These are phyloP conservation scores for Glaucopsyche alexis DNA, from an alignment of 2,888 invertebrate genomes.

Conservation along the genomic window DNA sequence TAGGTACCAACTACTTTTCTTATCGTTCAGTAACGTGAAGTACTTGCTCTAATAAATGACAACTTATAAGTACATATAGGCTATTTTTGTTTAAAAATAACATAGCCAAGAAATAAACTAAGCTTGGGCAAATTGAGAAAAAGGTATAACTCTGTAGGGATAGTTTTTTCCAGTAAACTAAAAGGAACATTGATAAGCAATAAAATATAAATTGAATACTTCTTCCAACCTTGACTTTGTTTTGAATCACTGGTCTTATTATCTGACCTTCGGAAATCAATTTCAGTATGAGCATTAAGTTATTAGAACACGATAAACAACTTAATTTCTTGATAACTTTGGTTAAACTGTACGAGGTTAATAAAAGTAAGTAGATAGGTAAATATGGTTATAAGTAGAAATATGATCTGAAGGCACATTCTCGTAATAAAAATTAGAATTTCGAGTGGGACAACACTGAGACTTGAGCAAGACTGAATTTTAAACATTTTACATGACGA, in stretches of 20 bases:
- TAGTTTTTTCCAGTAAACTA: neutral
- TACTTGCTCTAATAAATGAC: too few relatives aligned
- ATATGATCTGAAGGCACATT: too few relatives aligned
- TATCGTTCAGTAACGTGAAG: too few relatives aligned
- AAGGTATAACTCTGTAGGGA: neutral
- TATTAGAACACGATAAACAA: conserved; percentile 1
- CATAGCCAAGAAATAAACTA: neutral
- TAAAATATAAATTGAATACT: conserved; percentile 7
- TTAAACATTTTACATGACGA: too few relatives aligned
- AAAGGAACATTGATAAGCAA: neutral
- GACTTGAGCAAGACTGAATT: too few relatives aligned
- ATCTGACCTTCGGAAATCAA: conserved; percentile 30
- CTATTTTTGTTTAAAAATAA: too few relatives aligned
- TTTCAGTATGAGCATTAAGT: conserved; percentile 1
- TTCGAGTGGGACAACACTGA: too few relatives aligned
- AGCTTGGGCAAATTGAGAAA: neutral
- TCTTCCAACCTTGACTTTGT: conserved; percentile 23
- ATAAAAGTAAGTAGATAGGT: too few relatives aligned
- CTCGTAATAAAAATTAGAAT: too few relatives aligned
- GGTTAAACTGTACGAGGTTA: neutral
- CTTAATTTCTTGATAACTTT: neutral
- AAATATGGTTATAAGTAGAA: too few relatives aligned
- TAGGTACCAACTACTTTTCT: too few relatives aligned
- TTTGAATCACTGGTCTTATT: conserved; percentile 7
- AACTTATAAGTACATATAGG: too few relatives aligned